Evolutionary conservation across 2,797 vertebrate genomes (phyloP).

Genomic region (Apogon hyalosoma): DNA sequence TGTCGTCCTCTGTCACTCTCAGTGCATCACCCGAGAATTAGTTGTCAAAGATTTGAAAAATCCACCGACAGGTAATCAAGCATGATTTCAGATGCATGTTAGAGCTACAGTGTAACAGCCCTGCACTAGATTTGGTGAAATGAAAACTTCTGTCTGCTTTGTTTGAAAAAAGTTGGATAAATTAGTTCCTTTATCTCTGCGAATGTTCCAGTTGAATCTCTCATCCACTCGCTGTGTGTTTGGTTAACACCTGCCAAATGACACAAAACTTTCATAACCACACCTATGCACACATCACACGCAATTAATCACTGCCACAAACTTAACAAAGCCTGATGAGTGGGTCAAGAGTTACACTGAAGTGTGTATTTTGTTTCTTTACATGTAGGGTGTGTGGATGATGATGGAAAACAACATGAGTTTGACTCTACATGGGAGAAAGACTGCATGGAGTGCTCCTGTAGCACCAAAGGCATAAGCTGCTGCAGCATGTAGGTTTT

Average conservation of each 20-base stretch:
- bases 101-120: not conserved
- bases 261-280: constrained; percentile 12
- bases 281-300: constrained; percentile 20
- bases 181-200: not conserved
- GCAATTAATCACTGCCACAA: not conserved
- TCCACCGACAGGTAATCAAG: constrained; percentile 53
- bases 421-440: constrained; percentile 49
- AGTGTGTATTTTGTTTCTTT: constrained; percentile 30
- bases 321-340: constrained; percentile 1
- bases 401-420: constrained; percentile 33
- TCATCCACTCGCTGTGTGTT: constrained; percentile 17
- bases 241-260: not conserved
- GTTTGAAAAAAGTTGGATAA: constrained; percentile 4
- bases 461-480: constrained; percentile 6
- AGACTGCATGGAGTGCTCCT: constrained; percentile 59
- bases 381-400: constrained; percentile 58
- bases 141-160: not conserved
- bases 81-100: not conserved
- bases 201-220: not conserved
- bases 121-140: not conserved
- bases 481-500: constrained; percentile 57
- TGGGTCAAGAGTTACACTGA: constrained; percentile 7
- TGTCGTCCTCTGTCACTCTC: constrained; percentile 53
- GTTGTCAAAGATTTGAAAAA: constrained; percentile 28
- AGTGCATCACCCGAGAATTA: constrained; percentile 27